These are phyloP conservation scores for Thera britannica DNA, from an alignment of 2,888 invertebrate species.

Conservation along the genomic window DNA sequence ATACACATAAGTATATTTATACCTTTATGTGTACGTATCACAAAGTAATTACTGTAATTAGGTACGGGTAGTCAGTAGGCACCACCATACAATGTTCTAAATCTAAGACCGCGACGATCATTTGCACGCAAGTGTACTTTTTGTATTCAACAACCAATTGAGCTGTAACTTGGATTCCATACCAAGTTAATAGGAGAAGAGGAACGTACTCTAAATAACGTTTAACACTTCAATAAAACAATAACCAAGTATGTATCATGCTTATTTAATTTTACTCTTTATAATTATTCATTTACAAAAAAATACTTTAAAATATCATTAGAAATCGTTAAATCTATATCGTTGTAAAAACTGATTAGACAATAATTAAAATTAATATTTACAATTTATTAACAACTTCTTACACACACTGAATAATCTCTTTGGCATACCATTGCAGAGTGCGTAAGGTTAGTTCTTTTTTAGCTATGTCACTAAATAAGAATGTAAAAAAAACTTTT, in stretches of 20 bases:
- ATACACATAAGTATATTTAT: no score
- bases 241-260: not conserved
- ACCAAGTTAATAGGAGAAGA: no score
- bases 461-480: not conserved
- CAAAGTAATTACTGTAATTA: no score
- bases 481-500: no score
- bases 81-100: no score
- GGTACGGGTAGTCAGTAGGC: no score
- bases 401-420: slow-evolving; percentile 68
- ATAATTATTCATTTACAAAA: slow-evolving; percentile 14
- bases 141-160: no score
- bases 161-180: no score
- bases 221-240: not conserved
- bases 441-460: slow-evolving; percentile 45
- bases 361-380: slow-evolving; percentile 33
- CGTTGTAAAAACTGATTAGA: slow-evolving; percentile 21
- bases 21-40: no score
- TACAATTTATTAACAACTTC: slow-evolving; percentile 41
- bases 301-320: slow-evolving; percentile 10
- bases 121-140: no score
- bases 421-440: slow-evolving; percentile 71
- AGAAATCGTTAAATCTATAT: slow-evolving; percentile 4
- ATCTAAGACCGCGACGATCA: no score
- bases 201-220: no score
- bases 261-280: slow-evolving; percentile 1